Evolutionary conservation across 2,888 invertebrate species (phyloP), one percentile per base, ranked within the genome.

Genomic region (Nasonia oneida): DNA sequence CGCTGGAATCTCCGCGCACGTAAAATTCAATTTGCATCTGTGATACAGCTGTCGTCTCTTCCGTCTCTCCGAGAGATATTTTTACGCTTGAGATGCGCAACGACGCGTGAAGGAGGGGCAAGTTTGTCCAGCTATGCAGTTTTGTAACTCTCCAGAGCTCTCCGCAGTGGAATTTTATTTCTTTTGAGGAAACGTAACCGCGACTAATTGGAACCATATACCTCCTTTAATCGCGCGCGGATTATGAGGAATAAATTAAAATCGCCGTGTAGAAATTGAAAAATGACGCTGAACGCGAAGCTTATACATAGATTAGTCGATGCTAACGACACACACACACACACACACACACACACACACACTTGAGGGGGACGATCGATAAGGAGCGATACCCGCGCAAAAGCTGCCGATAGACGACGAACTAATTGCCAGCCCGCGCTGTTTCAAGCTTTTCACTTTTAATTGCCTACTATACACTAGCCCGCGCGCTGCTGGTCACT

Each of bases 401-500:
- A 70, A 37, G 18, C 37, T 33, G 37, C 42, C 77, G 71, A 83
- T 71, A 53, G 47, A 47, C 47, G 80, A 75, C 80, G 64, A 70
- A 64, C 81, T 81, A 81, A 85, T 81, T 85, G 85, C 73, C 73
- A 1, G 47, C 47, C 12, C 39, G n/a, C n/a, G 53, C 42, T 67
- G 76, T 73, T 47, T 57, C 75, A 15, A 70, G 67, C 79, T 80
- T 75, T 47, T 74, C 57, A 57, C 81, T 71, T 81, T 81, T 81
- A 81, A 81, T 85, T 85, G 85, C 77, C 81, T 70, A 12, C 29
- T 29, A 29, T 29, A 29, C 91, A 89, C 91, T 90, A 88, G 88
- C 87, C 86, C 85, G 83, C 89, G 89, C 87, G 88, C 87, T 89
- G 88, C 88, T 89, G 89, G 88, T 91, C 91, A 91, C 90, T 90